A percentile compares a stretch with the other conserved stretches of the same genome.
Conservation (phyloP, 2,113 vertebrate genomes). For the Ageneiosus marmoratus region DNA sequence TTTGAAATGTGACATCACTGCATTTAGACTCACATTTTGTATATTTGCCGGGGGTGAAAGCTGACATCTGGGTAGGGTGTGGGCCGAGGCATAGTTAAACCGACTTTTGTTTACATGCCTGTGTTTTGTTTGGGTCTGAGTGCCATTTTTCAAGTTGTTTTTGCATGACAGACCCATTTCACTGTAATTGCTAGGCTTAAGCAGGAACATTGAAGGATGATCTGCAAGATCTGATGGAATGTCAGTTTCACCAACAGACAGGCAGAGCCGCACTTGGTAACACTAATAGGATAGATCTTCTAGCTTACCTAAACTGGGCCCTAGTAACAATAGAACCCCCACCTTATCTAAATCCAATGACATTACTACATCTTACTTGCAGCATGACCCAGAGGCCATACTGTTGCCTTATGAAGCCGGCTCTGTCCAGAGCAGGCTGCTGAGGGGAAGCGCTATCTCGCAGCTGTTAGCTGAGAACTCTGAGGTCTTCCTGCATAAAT, state of each 20-base stretch:
- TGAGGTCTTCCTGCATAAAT: constrained; percentile 90
- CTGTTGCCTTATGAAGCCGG: constrained; percentile 52
- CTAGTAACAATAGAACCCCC: neutral
- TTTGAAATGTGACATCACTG: constrained; percentile 65
- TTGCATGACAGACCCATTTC: constrained; percentile 35
- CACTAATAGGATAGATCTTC: constrained; percentile 32
- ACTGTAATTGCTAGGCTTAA: constrained; percentile 45
- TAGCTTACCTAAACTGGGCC: neutral
- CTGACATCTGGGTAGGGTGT: constrained; percentile 62
- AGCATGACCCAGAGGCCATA: constrained; percentile 63
- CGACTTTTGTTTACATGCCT: constrained; percentile 49
- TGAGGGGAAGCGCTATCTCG: constrained; percentile 70
- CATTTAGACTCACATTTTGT: constrained; percentile 64
- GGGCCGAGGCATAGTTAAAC: constrained; percentile 33
- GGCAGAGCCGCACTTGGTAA: constrained; percentile 14
- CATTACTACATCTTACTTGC: constrained; percentile 63
- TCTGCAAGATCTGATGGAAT: constrained; percentile 49
- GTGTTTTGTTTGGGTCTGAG: constrained; percentile 48
- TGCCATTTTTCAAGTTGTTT: constrained; percentile 35
- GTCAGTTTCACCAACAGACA: constrained; percentile 43
- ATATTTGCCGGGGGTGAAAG: constrained; percentile 58
- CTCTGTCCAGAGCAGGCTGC: constrained; percentile 40
- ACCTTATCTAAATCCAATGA: constrained; percentile 45
- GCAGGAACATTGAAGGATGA: constrained; percentile 35
- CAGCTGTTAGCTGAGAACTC: constrained; percentile 86